Conservation (phyloP, 1,140 invertebrate genomes). For the Macrobrachium rosenbergii region DNA sequence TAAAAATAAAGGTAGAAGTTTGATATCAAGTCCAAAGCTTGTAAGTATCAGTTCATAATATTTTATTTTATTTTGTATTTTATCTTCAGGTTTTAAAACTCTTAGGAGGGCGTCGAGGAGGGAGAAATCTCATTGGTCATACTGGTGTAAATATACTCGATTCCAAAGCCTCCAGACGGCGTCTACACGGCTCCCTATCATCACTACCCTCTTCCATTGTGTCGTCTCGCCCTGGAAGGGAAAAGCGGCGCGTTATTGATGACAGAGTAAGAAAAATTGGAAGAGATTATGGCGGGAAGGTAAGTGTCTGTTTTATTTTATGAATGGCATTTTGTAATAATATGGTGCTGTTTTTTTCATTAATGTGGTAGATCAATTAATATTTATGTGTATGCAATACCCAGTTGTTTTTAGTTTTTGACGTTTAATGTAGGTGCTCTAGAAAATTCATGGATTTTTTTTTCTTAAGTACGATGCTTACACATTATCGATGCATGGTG, state of each 20-base stretch:
- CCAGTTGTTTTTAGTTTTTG: too few species aligned
- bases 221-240: slow-evolving; percentile 77
- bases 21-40: not conserved
- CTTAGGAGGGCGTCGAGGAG: not conserved
- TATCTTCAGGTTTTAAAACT: slow-evolving; percentile 1
- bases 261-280: slow-evolving; percentile 71
- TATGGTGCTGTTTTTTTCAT: too few species aligned
- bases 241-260: slow-evolving; percentile 62
- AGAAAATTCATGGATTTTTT: too few species aligned
- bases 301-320: slow-evolving; percentile 12
- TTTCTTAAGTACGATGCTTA: too few species aligned
- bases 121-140: slow-evolving; percentile 53
- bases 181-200: slow-evolving; percentile 81
- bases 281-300: slow-evolving; percentile 71
- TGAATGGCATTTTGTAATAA: too few species aligned
- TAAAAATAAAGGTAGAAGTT: too few species aligned
- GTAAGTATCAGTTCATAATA: not conserved
- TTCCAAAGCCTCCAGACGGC: slow-evolving; percentile 64
- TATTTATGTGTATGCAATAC: too few species aligned
- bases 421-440: too few species aligned
- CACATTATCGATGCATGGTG: too few species aligned
- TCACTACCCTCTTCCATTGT: slow-evolving; percentile 86
- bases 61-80: not conserved
- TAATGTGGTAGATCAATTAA: too few species aligned
- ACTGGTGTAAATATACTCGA: slow-evolving; percentile 4